A percentile compares a stretch with the other conserved stretches of the same genome.
Evolutionary conservation across 2,113 vertebrate species (phyloP).

Genomic region (Tachuris rubrigastra): DNA sequence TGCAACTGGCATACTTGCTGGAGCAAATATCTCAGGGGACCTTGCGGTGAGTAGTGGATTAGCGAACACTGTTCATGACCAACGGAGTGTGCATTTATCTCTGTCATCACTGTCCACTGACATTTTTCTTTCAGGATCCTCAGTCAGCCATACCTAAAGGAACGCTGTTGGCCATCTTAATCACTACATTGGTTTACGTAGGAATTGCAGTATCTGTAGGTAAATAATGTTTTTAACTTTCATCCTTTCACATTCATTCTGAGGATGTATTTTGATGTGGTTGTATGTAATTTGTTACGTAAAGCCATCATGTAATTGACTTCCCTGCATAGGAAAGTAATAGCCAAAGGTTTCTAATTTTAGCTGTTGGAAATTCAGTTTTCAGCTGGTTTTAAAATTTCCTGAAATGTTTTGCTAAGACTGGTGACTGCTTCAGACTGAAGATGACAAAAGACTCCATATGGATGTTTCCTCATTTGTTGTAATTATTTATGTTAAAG

Average conservation of each 20-base stretch:
- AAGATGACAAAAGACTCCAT: not conserved
- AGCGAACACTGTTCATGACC: not conserved
- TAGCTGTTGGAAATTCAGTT: not conserved
- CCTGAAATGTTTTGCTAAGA: not conserved
- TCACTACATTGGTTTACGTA: constrained; percentile 92
- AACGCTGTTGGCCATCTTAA: constrained; percentile 93
- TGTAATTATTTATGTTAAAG: not conserved
- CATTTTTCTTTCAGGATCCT: constrained; percentile 85
- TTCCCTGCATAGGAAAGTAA: not conserved
- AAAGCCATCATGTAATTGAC: not conserved
- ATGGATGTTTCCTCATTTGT: not conserved
- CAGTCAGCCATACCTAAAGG: constrained; percentile 95
- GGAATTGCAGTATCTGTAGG: constrained; percentile 94
- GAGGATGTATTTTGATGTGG: not conserved
- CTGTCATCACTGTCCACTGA: not conserved
- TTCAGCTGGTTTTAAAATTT: not conserved
- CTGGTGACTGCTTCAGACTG: not conserved
- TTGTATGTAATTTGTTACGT: not conserved
- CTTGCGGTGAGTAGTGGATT: constrained; percentile 85
- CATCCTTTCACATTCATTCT: not conserved
- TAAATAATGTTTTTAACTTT: constrained; percentile 63
- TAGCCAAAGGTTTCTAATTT: not conserved
- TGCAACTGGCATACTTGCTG: constrained; percentile 96
- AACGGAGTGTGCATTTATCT: not conserved
- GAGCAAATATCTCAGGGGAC: constrained; percentile 98